Percentiles rank a stretch among this genome's conserved stretches.
Evolutionary conservation across 2,797 vertebrate genomes (phyloP).

Genomic region (Poeciliopsis presidionis): DNA sequence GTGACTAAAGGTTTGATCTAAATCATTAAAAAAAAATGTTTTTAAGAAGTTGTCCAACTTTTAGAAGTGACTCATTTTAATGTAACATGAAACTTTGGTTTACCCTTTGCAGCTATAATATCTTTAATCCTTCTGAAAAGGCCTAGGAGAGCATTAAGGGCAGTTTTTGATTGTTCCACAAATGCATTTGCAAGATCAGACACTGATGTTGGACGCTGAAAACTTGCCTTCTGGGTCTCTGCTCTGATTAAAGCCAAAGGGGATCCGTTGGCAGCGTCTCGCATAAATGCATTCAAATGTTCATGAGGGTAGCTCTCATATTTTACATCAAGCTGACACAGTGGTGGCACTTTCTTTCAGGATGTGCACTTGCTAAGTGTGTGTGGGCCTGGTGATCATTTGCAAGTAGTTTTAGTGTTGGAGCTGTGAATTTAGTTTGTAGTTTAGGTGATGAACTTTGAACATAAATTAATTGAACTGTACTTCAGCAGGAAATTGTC

Average conservation of each 20-base stretch:
- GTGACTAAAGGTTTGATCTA: conserved; percentile 8
- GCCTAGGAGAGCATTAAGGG: not conserved
- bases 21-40: not conserved
- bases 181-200: not conserved
- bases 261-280: not conserved
- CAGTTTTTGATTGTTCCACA: not conserved
- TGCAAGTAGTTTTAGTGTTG: not conserved
- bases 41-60: not conserved
- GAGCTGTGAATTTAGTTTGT: not conserved
- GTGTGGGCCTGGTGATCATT: not conserved
- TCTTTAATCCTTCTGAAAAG: not conserved
- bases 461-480: not conserved
- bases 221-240: not conserved
- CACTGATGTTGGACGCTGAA: not conserved
- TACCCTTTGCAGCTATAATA: not conserved
- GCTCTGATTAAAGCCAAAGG: not conserved
- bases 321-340: not conserved
- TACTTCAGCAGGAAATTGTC: not conserved
- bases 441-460: not conserved
- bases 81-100: too few relatives aligned
- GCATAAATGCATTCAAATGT: not conserved
- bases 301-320: not conserved
- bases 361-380: not conserved
- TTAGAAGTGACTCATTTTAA: not conserved
- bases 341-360: not conserved